phyloP scores from a whole-genome alignment of 2,113 vertebrate genomes.

The Entelurus aequoreus region DNA sequence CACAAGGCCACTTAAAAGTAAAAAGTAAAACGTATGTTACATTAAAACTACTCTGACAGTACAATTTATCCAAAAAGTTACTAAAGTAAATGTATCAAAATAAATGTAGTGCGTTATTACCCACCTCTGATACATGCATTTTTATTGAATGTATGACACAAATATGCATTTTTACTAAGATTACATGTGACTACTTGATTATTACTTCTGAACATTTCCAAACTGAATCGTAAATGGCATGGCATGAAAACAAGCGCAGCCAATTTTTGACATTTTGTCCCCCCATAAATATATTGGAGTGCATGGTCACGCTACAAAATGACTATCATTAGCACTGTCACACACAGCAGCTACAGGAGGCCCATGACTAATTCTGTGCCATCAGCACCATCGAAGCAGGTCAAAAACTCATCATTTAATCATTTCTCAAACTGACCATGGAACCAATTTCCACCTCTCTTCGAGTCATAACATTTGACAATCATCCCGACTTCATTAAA shows the following conservation, averaged over 20 bases:
- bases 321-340: constrained; percentile 90
- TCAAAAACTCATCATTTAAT: constrained; percentile 84
- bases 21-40: neutral
- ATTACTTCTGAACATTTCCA: constrained; percentile 35
- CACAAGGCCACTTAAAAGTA: no score
- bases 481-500: constrained; percentile 91
- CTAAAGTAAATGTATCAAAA: no score
- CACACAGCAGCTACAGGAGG: constrained; percentile 72
- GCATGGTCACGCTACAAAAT: constrained; percentile 84
- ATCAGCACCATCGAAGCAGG: constrained; percentile 76
- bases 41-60: no score
- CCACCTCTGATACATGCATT: neutral
- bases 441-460: constrained; percentile 86
- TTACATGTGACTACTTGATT: neutral
- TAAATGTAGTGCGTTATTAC: no score
- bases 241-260: constrained; percentile 58
- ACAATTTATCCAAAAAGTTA: no score
- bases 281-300: constrained; percentile 79
- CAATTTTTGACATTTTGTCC: constrained; percentile 76
- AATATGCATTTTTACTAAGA: neutral
- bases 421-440: constrained; percentile 93
- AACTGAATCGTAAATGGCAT: constrained; percentile 46
- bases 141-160: neutral
- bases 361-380: constrained; percentile 86
- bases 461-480: constrained; percentile 87